These are phyloP conservation scores for Coluber constrictor DNA, from an alignment of 2,797 vertebrate genomes.

Conservation along the genomic window DNA sequence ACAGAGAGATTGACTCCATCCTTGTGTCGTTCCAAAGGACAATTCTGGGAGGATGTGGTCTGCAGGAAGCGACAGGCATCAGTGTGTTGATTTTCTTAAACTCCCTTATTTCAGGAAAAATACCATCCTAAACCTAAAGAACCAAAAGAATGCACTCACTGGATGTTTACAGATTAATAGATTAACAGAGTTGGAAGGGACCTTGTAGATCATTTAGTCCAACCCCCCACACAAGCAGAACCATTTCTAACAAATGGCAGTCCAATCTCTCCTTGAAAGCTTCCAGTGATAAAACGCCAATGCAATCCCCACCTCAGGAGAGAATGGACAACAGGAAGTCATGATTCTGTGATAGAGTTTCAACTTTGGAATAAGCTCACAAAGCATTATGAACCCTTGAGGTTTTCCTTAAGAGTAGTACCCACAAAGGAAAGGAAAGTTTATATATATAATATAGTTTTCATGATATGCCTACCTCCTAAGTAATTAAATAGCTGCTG, in stretches of 20 bases:
- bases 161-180: neutral
- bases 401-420: neutral
- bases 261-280: too few species aligned
- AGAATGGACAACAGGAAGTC: too few species aligned
- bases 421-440: neutral
- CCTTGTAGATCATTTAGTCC: too few species aligned
- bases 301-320: too few species aligned
- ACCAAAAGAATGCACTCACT: neutral
- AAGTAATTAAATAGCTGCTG: neutral
- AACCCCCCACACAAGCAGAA: too few species aligned
- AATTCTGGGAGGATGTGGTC: neutral
- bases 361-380: too few species aligned
- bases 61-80: accelerated
- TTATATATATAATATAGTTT: neutral
- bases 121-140: neutral
- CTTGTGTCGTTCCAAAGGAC: neutral
- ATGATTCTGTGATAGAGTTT: too few species aligned
- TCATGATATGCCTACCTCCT: neutral
- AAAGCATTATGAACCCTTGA: neutral
- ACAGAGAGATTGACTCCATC: neutral
- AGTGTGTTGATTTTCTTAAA: neutral
- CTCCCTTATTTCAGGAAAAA: neutral
- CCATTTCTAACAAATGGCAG: too few species aligned
- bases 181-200: too few species aligned
- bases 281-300: too few species aligned